Conservation (phyloP, 1,140 invertebrate species). For the Caerostris extrusa region DNA sequence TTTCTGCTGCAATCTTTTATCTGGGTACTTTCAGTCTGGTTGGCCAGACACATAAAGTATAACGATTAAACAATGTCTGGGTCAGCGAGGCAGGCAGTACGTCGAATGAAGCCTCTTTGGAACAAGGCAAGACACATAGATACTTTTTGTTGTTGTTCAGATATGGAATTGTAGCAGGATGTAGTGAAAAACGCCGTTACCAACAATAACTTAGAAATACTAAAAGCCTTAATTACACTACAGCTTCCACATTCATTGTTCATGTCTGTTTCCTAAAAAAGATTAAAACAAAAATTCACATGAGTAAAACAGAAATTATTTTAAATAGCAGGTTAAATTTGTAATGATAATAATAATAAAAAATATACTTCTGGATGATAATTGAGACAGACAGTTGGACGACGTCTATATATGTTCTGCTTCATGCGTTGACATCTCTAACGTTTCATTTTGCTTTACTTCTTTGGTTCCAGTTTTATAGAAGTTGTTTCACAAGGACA, state of each 20-base stretch:
- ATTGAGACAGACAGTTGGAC: conserved; percentile 89
- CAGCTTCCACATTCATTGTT: conserved; percentile 68
- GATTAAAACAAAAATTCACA: background rate
- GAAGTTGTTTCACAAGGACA: conserved; percentile 94
- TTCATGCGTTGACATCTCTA: conserved; percentile 79
- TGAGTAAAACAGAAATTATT: background rate
- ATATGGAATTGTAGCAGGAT: conserved; percentile 53
- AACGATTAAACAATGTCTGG: conserved; percentile 74
- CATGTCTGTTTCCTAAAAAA: conserved; percentile 71
- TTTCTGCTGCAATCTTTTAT: background rate
- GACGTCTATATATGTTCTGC: conserved; percentile 85
- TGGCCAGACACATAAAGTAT: conserved; percentile 76
- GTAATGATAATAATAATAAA: background rate
- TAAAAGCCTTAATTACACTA: conserved; percentile 53
- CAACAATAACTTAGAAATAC: conserved; percentile 71
- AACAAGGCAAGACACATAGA: conserved; percentile 66
- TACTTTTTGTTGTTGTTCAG: conserved; percentile 33
- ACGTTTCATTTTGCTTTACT: conserved; percentile 71
- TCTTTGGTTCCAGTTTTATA: conserved; percentile 88
- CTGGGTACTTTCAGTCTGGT: conserved; percentile 68
- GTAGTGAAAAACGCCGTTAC: conserved; percentile 41
- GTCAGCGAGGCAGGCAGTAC: conserved; percentile 74
- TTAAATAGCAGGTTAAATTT: background rate
- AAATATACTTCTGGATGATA: conserved; percentile 90
- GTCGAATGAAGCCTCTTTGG: background rate